Conservation (phyloP, 2,888 invertebrate species). For the Drosophila multiciliata region DNA sequence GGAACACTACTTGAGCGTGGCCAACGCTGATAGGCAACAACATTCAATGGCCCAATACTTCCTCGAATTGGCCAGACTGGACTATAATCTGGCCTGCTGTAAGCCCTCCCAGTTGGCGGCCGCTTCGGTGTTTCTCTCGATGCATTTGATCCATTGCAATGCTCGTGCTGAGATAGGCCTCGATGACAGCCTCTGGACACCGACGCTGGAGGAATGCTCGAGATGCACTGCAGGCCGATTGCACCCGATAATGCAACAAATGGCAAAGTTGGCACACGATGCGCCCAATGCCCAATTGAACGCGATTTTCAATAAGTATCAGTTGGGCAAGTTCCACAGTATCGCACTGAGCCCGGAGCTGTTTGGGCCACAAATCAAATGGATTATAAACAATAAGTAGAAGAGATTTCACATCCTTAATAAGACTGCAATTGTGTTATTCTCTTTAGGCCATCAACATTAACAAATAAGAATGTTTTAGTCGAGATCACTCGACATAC, state of each 20-base stretch:
- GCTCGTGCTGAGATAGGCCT: slow-evolving; percentile 67
- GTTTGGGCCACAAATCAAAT: slow-evolving; percentile 76
- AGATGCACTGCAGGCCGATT: slow-evolving; percentile 90
- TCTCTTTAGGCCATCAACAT: too few relatives aligned
- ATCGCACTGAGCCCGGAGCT: slow-evolving; percentile 88
- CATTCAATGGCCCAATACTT: slow-evolving; percentile 96
- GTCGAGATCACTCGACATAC: too few relatives aligned
- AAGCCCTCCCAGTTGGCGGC: slow-evolving; percentile 90
- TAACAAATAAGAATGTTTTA: too few relatives aligned
- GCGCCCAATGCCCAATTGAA: slow-evolving; percentile 90
- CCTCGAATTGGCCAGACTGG: slow-evolving; percentile 92
- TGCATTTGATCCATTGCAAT: slow-evolving; percentile 81
- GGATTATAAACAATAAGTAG: slow-evolving; percentile 69
- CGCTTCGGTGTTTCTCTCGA: slow-evolving; percentile 82
- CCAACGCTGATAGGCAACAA: slow-evolving; percentile 87
- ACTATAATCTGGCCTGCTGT: slow-evolving; percentile 91
- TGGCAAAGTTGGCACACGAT: slow-evolving; percentile 89
- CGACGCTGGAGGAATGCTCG: slow-evolving; percentile 91
- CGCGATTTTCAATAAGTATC: slow-evolving; percentile 89
- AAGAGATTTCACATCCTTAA: background rate
- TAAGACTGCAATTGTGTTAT: too few relatives aligned
- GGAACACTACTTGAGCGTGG: slow-evolving; percentile 89
- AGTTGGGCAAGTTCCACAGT: slow-evolving; percentile 87
- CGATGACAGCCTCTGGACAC: slow-evolving; percentile 88
- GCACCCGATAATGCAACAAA: slow-evolving; percentile 88